Base-by-base conservation (phyloP, 2,113 vertebrate genomes). In the Carlito syrichta region DNA sequence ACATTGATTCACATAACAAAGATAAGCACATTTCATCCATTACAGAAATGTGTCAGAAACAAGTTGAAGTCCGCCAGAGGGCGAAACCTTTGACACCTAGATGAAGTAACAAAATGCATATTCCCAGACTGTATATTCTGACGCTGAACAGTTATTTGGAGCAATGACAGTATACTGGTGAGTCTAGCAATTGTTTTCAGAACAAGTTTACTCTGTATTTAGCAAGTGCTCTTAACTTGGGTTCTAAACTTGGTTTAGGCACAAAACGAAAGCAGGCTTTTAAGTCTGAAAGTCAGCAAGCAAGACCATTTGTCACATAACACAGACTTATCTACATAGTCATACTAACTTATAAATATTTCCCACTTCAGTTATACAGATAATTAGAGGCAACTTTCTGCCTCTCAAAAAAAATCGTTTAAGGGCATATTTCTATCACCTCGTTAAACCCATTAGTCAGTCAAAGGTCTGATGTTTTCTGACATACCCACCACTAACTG, bases 1-100 rank as follows among this genome's bases (percentile, higher is more conserved):
- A 95, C 66, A 97, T 85, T 96, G 96, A 98, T 96, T 98, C 97
- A 98, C 96, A 86, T 58, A 93, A 98, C 86, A 97, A 96, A 97
- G 97, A n/a, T 13, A 4, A 95, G 79, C 45, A 94, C 4, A 81
- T 81, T 96, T 97, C 84, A 96, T 66, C 35, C 81, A 68, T 40
- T 69, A 5, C 30, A 84, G 74, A 60, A 92, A 90, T 23, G 0
- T 89, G 11, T 96, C 43, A 93, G 96, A 78, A 90, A 92, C 86
- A 98, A 98, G 81, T 93, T 94, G 95, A 0, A 0, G 45, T 94
- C 78, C 56, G 94, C 52, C 86, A 97, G 79, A 32, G 89, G 60
- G 76, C 43, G 83, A 87, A 95, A 76, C 45, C 93, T 78, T 74
- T 89, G 50, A 93, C 6, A 56, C 2, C 63, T 19, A 92, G 32